Evolutionary conservation across 1,140 invertebrate genomes (phyloP).

Genomic region (Pseudomyrmex pallidus): DNA sequence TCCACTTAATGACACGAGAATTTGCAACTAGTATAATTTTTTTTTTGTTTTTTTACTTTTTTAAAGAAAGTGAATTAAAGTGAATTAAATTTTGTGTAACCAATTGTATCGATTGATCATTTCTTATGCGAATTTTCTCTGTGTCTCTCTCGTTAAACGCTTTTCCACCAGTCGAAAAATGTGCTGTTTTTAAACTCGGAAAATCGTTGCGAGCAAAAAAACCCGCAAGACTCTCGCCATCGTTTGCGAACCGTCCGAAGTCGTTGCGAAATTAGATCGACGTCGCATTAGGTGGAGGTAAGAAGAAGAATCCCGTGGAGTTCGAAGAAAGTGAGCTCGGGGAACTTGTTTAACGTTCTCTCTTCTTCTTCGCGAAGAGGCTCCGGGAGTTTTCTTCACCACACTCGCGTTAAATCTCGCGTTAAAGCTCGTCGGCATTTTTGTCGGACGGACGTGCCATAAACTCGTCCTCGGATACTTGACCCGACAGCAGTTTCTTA

Average conservation of each 20-base stretch:
- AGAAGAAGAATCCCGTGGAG: constrained; percentile 13
- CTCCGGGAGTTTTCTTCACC: constrained; percentile 5
- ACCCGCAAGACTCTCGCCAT: not conserved
- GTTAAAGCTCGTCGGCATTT: constrained; percentile 34
- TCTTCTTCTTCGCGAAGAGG: not conserved
- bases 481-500: constrained; percentile 17
- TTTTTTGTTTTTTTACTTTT: too few species aligned
- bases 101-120: too few species aligned
- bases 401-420: constrained; percentile 25
- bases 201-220: too few species aligned
- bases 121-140: not conserved
- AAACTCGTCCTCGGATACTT: constrained; percentile 36
- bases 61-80: too few species aligned
- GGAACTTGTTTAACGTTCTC: not conserved
- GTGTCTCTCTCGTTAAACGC: not conserved
- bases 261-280: constrained; percentile 45
- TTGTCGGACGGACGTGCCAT: constrained; percentile 16
- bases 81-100: not conserved
- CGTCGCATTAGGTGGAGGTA: constrained; percentile 15
- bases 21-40: not conserved
- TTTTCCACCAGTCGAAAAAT: too few species aligned
- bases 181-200: too few species aligned
- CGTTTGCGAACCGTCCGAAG: constrained; percentile 11
- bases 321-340: constrained; percentile 7
- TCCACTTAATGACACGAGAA: not conserved